These are phyloP conservation scores for Ovis aries DNA, from an alignment of 2,113 vertebrate genomes.

Conservation along the genomic window DNA sequence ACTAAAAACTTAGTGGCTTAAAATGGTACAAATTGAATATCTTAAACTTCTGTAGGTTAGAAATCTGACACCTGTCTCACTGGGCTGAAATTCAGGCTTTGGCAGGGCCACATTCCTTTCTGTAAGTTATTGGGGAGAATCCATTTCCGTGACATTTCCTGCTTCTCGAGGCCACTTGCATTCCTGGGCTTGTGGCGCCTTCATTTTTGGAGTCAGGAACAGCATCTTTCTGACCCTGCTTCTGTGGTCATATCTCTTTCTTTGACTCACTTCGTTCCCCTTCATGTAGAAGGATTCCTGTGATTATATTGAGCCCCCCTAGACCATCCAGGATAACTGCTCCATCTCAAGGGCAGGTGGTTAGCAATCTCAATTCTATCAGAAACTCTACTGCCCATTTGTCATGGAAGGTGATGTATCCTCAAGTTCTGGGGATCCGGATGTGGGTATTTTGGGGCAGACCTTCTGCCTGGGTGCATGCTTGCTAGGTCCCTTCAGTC, in stretches of 20 bases:
- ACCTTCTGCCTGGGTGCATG: not conserved
- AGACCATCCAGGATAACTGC: not conserved
- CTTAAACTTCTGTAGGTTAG: not conserved
- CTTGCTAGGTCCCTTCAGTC: not conserved
- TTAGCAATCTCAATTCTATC: not conserved
- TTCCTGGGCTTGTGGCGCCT: not conserved
- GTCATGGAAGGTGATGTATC: not conserved
- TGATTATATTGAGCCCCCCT: not conserved
- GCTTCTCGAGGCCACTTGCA: not conserved
- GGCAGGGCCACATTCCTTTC: not conserved
- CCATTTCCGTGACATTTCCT: not conserved
- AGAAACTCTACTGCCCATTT: not conserved
- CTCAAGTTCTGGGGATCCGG: too few relatives aligned
- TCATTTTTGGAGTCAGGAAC: not conserved
- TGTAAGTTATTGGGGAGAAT: not conserved
- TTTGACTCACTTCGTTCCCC: not conserved
- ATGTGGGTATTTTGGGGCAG: rapidly evolving
- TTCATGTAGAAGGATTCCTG: not conserved
- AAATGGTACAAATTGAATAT: not conserved
- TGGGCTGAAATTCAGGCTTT: not conserved
- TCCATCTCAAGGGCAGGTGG: not conserved
- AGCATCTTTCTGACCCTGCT: not conserved
- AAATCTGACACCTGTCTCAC: not conserved
- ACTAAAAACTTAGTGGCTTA: not conserved
- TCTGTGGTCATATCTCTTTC: not conserved